phyloP scores from a whole-genome alignment of 1,140 invertebrate species.

The Ganaspis sp. region DNA sequence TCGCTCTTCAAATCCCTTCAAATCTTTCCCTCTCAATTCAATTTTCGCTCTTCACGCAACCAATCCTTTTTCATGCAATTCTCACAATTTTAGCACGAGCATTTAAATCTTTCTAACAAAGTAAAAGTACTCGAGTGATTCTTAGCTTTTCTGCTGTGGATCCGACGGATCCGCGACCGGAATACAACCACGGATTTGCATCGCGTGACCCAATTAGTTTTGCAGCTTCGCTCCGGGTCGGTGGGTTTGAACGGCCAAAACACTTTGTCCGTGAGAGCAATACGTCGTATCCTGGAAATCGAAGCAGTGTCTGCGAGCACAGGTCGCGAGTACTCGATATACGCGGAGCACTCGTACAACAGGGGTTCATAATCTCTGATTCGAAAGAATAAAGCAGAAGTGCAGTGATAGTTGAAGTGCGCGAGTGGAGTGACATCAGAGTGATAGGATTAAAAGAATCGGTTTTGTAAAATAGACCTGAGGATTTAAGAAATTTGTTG shows the following conservation, averaged over 20 bases:
- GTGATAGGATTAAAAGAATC: not conserved
- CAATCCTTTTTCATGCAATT: no score
- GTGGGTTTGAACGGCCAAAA: not conserved
- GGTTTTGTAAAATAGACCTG: not conserved
- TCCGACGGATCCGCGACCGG: slow-evolving; percentile 23
- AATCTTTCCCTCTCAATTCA: not conserved
- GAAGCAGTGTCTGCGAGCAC: not conserved
- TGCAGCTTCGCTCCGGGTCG: slow-evolving; percentile 17
- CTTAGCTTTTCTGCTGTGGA: not conserved
- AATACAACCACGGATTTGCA: not conserved
- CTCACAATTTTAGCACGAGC: no score
- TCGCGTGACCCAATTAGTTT: slow-evolving; percentile 66
- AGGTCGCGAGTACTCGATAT: not conserved
- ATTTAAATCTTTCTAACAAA: no score
- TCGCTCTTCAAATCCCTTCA: not conserved
- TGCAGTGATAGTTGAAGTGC: not conserved
- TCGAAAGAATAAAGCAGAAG: not conserved
- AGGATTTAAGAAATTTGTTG: not conserved
- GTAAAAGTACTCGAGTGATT: not conserved
- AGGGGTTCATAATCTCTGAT: not conserved
- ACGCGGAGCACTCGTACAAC: not conserved
- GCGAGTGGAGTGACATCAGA: not conserved
- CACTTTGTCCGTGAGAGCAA: not conserved
- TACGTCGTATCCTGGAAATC: not conserved
- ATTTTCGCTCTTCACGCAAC: no score